Base-by-base conservation (phyloP, 2,888 invertebrate species). In the Andrena praecox region DNA sequence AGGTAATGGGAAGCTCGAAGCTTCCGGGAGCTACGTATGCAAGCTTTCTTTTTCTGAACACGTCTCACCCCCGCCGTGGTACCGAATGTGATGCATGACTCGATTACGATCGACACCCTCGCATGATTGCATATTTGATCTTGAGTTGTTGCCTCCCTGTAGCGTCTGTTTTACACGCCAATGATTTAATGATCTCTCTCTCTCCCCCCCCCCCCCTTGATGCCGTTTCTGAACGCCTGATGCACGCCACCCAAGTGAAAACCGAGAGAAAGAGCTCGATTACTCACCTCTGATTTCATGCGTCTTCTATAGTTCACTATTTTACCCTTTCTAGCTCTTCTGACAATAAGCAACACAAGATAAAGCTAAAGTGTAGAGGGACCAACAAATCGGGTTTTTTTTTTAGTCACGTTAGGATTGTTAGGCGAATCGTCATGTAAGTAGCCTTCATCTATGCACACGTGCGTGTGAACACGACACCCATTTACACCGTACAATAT, bases 361-460 rank as follows among this genome's bases (percentile, higher is more conserved):
- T 94, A 94, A 94, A 94, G 94, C 94, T 94, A 94, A 94, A 94
- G 89, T 92, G 91, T 93, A 93, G 94, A 94, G 94, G 94, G 94
- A 93, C 94, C 94, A 94, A 93, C 92, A 90, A 90, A 74, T 86
- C 83, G 83, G 87, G 77, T 84, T 84, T 80, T 24, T 50, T 50
- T 81, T 80, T 87, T 89, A 92, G 87, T 89, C 89, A 92, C 84
- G 87, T 93, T 92, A 93, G 92, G 89, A 93, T 93, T 93, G 92
- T 92, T 93, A 93, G 93, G 92, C 92, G 93, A 93, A 93, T 92
- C 82, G 84, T 89, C 89, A 91, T 88, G 87, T 87, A 88, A 88
- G 90, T 90, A 90, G 83, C 71, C 74, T 81, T 75, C 84, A 81
- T 85, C 70, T 89, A 84, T 83, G 71, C 89, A 80, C 72, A 87